Base-by-base conservation (phyloP, 2,113 vertebrate species). In the Haemorhous mexicanus region DNA sequence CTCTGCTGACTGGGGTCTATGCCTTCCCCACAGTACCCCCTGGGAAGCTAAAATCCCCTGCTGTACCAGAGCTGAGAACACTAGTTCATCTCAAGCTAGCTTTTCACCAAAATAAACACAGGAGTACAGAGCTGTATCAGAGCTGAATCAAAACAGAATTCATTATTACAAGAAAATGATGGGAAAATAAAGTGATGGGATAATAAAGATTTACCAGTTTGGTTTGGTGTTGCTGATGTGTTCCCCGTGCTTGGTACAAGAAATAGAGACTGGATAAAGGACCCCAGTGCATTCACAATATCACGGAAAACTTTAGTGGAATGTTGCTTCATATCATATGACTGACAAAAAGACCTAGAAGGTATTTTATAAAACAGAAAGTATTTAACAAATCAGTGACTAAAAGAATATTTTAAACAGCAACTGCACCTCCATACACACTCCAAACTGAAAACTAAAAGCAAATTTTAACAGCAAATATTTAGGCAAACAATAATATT, bases 271-370 rank as follows among this genome's bases (percentile, higher is more conserved):
- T 99, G 99, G 94, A 99, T 99, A 92, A 99, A 99, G 96, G 99
- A 99, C 20, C 99, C 99, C 82, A 99, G 93, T 4, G 99, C 99
- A 66, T 99, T 99, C 91, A 99, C 99, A 52, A 99, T 99, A 96
- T 99, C 99, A 96, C 99, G 98, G 95, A 99, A 99, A 85, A 99
- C 99, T 97, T 99, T 99, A 77, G 99, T 99, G 93, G 99, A 99
- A 98, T 99, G 99, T 80, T 98, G 99, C 95, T 99, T 99, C 99
- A 99, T 99, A 96, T 99, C 99, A 67, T 99, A 99, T 0, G 99
- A 99, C 90, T 99, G 99, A 94, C 99, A 99, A 96, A 99, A 99
- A 7, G 99, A 99, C 82, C 99, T 99, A 94, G 23, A 96, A 97
- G 95, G 70, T 59, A 86, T 97, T 94, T 95, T 43, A 74, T 72